These are phyloP conservation scores for Sinosuthora webbiana DNA, from an alignment of 2,113 vertebrate species.

Conservation along the genomic window DNA sequence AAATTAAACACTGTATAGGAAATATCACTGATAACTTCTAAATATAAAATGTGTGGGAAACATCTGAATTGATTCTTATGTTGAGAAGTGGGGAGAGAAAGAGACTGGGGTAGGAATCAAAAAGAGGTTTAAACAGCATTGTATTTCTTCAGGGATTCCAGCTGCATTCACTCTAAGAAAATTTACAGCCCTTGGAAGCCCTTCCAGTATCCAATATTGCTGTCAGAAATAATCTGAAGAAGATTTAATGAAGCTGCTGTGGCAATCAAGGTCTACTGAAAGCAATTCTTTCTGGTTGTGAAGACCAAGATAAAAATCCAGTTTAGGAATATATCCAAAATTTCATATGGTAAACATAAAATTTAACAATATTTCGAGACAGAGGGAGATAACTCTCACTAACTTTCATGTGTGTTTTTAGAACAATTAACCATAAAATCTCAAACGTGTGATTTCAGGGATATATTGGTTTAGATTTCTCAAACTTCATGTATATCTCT, in stretches of 20 bases:
- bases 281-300: background rate
- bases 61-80: background rate
- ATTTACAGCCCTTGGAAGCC: background rate
- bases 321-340: background rate
- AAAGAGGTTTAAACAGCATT: background rate
- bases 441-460: background rate
- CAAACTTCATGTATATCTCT: background rate
- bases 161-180: background rate
- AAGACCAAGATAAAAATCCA: background rate
- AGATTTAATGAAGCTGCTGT: background rate
- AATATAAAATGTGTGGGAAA: background rate
- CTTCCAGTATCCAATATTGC: background rate
- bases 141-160: background rate
- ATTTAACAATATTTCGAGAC: background rate
- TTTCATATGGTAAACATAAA: background rate
- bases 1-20: background rate
- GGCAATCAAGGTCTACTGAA: background rate
- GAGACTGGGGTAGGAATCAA: background rate
- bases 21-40: background rate
- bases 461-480: background rate
- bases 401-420: background rate
- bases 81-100: background rate
- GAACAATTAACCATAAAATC: background rate
- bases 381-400: background rate
- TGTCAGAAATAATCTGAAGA: background rate